Base-by-base conservation (phyloP, 2,797 vertebrate species). In the Pelochelys cantorii region DNA sequence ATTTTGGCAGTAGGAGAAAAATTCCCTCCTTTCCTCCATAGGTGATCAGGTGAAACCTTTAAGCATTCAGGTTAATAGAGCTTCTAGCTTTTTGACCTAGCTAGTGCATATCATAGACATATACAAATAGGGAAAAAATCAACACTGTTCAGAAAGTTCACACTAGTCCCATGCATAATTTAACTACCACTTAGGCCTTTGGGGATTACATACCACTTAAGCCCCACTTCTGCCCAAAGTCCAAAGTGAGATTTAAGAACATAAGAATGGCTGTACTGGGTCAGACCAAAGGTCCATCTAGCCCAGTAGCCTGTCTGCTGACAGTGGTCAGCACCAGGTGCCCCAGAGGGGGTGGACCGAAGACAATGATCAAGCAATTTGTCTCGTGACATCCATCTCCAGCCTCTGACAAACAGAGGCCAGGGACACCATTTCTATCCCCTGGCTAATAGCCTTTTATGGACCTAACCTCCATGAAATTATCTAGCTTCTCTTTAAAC, bases 101-200 rank as follows among this genome's bases (percentile, higher is more conserved):
- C 0, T 77, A 23, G 13, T 1, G 5, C 25, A 3, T 18, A 3
- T 37, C 23, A 48, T 29, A 15, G 74, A 42, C 10, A 22, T 27
- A 37, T 59, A 81, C 25, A 7, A 5, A 11, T 0, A 8, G n/a
- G 15, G 25, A 20, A 37, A 11, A 42, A 27, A 4, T 27, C 42
- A 54, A 11, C 80, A 52, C 14, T 27, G n/a, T 56, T 54, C 60
- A 27, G 25, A 5, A 62, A 74, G 75, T 15, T 31, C 22, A 1
- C 2, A 11, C 59, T 15, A 13, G 11, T 34, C 3, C 5, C 25
- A 2, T 80, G 65, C 42, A 11, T 55, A 34, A n/a, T 52, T 79
- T 11, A 52, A 83, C 48, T 5, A 2, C 13, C 27, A 52, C 34
- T 53, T 34, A 37, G 68, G 20, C 10, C 68, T 71, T 90, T 85